Evolutionary conservation across 2,113 vertebrate genomes (phyloP).

Genomic region (Cochlearius cochlearius): DNA sequence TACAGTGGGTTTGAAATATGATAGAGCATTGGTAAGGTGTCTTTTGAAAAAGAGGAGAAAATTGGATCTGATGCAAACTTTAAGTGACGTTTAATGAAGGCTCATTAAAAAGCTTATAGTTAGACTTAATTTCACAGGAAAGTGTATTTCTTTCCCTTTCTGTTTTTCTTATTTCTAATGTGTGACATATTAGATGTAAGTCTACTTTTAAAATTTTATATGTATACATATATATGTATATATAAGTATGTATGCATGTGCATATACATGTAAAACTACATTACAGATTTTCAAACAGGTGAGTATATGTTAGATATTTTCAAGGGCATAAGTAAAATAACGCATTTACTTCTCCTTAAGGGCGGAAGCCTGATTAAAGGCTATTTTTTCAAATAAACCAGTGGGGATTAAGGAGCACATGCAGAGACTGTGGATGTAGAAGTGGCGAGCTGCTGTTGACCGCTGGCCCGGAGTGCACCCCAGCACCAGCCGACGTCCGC

Average conservation of each 20-base stretch:
- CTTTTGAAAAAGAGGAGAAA: neutral
- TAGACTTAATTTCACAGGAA: neutral
- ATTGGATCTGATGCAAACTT: neutral
- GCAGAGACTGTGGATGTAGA: neutral
- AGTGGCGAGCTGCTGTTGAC: neutral
- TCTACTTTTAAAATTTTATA: neutral
- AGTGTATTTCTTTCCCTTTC: neutral
- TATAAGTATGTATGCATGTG: neutral
- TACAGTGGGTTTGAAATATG: neutral
- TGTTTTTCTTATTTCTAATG: neutral
- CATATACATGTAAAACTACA: neutral
- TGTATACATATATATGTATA: neutral
- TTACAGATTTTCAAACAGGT: neutral
- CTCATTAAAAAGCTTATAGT: neutral
- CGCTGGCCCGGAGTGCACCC: neutral
- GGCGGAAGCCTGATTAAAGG: neutral
- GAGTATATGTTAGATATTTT: neutral
- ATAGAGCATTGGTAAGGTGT: neutral
- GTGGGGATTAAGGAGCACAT: neutral
- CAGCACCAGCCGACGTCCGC: fast-evolving
- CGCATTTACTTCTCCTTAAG: neutral
- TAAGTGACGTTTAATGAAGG: neutral
- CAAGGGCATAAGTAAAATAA: neutral
- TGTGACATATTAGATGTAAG: neutral
- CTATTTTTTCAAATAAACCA: neutral